Conservation (phyloP, 2,113 vertebrate species). For the Xerus inauris region DNA sequence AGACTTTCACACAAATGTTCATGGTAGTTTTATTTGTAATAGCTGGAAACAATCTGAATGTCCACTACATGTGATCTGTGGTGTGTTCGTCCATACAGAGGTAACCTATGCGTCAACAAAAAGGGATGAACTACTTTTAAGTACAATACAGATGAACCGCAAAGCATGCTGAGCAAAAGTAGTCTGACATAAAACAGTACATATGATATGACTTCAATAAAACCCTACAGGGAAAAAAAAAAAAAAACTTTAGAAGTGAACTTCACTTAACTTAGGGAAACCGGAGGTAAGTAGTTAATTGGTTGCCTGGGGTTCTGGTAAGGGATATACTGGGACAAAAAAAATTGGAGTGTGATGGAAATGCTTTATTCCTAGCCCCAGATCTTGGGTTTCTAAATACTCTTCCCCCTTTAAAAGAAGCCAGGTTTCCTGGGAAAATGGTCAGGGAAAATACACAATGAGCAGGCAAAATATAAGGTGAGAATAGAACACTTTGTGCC, state of each 20-base stretch:
- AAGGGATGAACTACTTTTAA: neutral
- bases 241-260: neutral
- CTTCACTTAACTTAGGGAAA: neutral
- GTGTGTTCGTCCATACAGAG: neutral
- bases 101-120: neutral
- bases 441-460: neutral
- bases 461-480: neutral
- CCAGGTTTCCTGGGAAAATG: neutral
- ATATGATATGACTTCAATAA: neutral
- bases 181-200: neutral
- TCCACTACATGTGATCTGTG: neutral
- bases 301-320: neutral
- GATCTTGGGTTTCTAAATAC: neutral
- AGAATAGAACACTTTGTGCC: neutral
- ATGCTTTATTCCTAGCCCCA: neutral
- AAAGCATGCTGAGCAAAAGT: neutral
- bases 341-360: neutral
- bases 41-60: neutral
- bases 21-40: neutral
- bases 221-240: neutral
- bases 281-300: neutral
- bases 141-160: neutral
- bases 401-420: neutral
- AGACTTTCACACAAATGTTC: neutral
- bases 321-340: neutral